A percentile compares a stretch with the other conserved stretches of the same genome.
Conservation (phyloP, 2,113 vertebrate genomes). For the Lepidothrix coronata region DNA sequence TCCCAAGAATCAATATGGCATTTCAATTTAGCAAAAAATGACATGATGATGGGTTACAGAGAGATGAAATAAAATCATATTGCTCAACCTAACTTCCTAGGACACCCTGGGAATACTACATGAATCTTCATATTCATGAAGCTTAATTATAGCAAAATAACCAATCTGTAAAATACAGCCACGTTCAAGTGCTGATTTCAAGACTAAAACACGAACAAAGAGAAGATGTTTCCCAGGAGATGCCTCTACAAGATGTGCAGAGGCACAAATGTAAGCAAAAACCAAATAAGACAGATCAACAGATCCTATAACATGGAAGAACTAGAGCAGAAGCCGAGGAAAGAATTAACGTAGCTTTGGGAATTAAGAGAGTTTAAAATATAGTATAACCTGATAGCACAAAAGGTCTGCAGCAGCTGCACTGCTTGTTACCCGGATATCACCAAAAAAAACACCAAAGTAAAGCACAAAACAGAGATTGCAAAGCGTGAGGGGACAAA, state of each 20-base stretch:
- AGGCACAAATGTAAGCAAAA: constrained; percentile 33
- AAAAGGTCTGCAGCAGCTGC: not conserved
- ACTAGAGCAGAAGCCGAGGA: not conserved
- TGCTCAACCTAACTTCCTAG: constrained; percentile 29
- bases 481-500: not conserved
- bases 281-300: constrained; percentile 31
- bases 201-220: constrained; percentile 71
- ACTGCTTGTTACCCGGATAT: not conserved
- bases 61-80: constrained; percentile 46
- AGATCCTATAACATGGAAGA: constrained; percentile 12
- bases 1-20: not conserved
- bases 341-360: not conserved
- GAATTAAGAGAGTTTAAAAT: not conserved
- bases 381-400: not conserved
- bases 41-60: constrained; percentile 38
- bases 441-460: not conserved
- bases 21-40: constrained; percentile 10
- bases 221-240: constrained; percentile 63
- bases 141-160: constrained; percentile 78
- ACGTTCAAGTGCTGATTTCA: constrained; percentile 64
- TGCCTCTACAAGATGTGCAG: not conserved
- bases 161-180: constrained; percentile 74
- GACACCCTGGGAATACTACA: constrained; percentile 61
- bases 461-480: not conserved
- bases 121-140: constrained; percentile 78